These are phyloP conservation scores for Pseudorhombus dupliciocellatus DNA, from an alignment of 2,113 vertebrate species.

Conservation along the genomic window DNA sequence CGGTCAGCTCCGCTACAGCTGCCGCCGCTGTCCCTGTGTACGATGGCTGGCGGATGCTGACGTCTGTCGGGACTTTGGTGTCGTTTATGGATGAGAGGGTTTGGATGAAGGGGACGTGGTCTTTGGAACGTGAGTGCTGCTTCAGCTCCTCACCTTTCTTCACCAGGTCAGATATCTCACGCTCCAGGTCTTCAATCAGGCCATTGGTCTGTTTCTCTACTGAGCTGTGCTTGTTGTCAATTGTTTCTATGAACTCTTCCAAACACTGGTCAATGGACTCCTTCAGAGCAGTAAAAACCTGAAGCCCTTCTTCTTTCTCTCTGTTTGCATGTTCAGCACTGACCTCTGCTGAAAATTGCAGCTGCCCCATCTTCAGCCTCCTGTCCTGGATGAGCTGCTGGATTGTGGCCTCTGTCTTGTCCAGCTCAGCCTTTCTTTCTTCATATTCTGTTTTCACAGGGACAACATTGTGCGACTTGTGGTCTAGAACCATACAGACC, in stretches of 20 bases:
- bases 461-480: background rate
- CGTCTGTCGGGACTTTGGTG: background rate
- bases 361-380: background rate
- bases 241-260: background rate
- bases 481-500: background rate
- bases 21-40: background rate
- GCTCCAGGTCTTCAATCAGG: background rate
- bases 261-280: background rate
- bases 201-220: background rate
- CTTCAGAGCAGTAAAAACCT: background rate
- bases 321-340: background rate
- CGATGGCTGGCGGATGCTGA: background rate
- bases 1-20: background rate
- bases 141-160: conserved; percentile 2
- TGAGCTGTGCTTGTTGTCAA: background rate
- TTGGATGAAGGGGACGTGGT: background rate
- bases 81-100: background rate
- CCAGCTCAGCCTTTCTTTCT: background rate
- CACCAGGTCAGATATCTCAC: background rate
- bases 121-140: background rate
- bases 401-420: background rate
- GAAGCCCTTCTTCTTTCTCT: background rate
- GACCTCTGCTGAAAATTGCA: background rate
- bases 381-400: conserved; percentile 6
- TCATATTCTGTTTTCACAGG: background rate